phyloP scores from a whole-genome alignment of 2,888 invertebrate species.

The Oscheius onirici region DNA sequence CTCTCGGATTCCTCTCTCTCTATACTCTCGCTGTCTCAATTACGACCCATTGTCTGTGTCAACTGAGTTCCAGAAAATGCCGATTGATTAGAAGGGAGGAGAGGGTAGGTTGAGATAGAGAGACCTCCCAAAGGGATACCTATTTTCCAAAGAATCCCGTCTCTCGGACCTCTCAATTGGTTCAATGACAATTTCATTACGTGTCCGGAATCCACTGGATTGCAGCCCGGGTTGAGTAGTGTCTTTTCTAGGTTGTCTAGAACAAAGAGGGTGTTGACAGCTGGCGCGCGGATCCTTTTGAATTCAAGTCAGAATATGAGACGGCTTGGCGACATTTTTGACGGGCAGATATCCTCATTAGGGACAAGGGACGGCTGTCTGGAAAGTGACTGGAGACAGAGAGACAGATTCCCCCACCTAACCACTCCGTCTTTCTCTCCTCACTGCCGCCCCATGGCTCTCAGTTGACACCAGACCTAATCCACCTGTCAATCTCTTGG shows the following conservation, averaged over 20 bases:
- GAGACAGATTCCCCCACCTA: neutral
- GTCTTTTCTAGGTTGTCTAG: neutral
- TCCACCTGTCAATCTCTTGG: conserved; percentile 21
- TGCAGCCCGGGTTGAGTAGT: neutral
- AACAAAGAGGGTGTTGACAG: conserved; percentile 10
- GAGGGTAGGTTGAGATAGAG: neutral
- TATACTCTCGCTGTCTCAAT: conserved; percentile 4
- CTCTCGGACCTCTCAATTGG: conserved; percentile 19
- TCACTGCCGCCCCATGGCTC: neutral
- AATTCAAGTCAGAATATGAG: neutral
- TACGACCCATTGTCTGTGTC: conserved; percentile 20
- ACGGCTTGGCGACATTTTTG: neutral
- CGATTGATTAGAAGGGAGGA: neutral
- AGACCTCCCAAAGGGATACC: neutral
- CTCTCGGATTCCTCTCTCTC: neutral
- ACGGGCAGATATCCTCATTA: conserved; percentile 7
- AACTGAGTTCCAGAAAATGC: neutral
- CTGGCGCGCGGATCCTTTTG: neutral
- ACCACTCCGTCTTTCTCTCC: neutral
- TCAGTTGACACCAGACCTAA: conserved; percentile 1
- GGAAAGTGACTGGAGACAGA: neutral
- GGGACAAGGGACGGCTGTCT: neutral
- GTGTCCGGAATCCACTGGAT: conserved; percentile 7
- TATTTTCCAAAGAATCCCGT: neutral
- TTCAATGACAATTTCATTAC: conserved; percentile 30